Evolutionary conservation across 1,140 invertebrate genomes (phyloP).

Genomic region (Physella acuta): DNA sequence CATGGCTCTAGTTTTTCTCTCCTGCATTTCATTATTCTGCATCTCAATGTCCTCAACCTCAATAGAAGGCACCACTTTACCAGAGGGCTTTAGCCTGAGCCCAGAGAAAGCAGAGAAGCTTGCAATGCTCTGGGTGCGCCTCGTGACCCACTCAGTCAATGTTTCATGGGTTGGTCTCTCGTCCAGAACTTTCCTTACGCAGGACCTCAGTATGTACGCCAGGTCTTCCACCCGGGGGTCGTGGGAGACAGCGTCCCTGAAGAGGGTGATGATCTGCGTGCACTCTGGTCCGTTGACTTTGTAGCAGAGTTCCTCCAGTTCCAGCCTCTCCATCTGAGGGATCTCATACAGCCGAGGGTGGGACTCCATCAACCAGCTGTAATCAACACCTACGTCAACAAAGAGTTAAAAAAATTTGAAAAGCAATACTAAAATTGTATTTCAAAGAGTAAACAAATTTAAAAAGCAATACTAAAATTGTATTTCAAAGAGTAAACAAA

Average conservation of each 20-base stretch:
- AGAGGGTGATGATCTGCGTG: constrained; percentile 46
- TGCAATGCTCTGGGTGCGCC: constrained; percentile 13
- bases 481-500: too few species aligned
- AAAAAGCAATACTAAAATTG: too few species aligned
- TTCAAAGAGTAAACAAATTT: too few species aligned
- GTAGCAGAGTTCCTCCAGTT: constrained; percentile 53
- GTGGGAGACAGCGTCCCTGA: constrained; percentile 45
- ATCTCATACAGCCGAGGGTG: constrained; percentile 45
- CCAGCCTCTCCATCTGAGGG: constrained; percentile 49
- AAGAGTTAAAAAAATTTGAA: too few species aligned
- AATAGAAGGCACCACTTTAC: constrained; percentile 23
- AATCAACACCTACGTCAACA: constrained; percentile 55
- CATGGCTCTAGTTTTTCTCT: constrained; percentile 12
- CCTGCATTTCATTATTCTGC: constrained; percentile 12
- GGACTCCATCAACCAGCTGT: constrained; percentile 51
- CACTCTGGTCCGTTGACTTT: constrained; percentile 46
- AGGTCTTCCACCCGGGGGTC: constrained; percentile 43
- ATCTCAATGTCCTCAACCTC: constrained; percentile 26
- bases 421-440: too few species aligned
- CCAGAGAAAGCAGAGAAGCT: not conserved
- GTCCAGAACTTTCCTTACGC: constrained; percentile 30
- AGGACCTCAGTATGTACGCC: constrained; percentile 45
- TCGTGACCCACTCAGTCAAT: constrained; percentile 19
- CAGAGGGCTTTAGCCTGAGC: not conserved
- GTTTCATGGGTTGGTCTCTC: constrained; percentile 14